phyloP scores from a whole-genome alignment of 2,888 invertebrate genomes.

The Drosophila parthenogenetica region DNA sequence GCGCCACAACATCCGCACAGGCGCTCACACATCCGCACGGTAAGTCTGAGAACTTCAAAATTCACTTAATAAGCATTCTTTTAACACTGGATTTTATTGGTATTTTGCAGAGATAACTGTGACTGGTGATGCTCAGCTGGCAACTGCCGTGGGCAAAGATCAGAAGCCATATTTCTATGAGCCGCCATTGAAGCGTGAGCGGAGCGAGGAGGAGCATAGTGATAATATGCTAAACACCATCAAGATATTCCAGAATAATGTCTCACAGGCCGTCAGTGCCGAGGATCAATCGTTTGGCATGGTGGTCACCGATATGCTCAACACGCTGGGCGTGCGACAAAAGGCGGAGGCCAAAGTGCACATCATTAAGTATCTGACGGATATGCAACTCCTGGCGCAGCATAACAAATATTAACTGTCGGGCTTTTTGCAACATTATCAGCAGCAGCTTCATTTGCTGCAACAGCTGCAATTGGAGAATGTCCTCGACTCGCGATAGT shows the following conservation, averaged over 20 bases:
- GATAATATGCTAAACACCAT: conserved; percentile 83
- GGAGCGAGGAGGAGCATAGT: conserved; percentile 81
- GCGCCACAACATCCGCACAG: conserved; percentile 80
- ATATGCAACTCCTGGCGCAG: conserved; percentile 83
- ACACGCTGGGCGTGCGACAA: conserved; percentile 82
- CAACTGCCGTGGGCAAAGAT: conserved; percentile 78
- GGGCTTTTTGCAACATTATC: conserved; percentile 44
- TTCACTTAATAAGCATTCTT: neutral
- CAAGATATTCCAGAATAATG: conserved; percentile 83
- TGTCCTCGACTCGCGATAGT: conserved; percentile 59
- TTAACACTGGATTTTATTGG: neutral
- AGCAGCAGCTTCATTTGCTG: conserved; percentile 56
- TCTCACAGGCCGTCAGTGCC: conserved; percentile 82
- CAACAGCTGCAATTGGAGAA: conserved; percentile 68
- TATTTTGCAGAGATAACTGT: conserved; percentile 77
- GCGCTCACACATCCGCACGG: conserved; percentile 83
- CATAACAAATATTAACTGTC: conserved; percentile 83
- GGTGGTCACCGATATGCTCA: conserved; percentile 83
- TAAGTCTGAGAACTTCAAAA: conserved; percentile 36
- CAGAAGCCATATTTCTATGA: conserved; percentile 83
- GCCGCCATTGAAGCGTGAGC: conserved; percentile 81
- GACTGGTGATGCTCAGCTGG: conserved; percentile 81
- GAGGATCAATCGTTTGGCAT: conserved; percentile 83
- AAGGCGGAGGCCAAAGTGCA: conserved; percentile 84
- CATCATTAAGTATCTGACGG: conserved; percentile 83